Evolutionary conservation across 2,888 invertebrate species (phyloP).

Genomic region (Automeris io): DNA sequence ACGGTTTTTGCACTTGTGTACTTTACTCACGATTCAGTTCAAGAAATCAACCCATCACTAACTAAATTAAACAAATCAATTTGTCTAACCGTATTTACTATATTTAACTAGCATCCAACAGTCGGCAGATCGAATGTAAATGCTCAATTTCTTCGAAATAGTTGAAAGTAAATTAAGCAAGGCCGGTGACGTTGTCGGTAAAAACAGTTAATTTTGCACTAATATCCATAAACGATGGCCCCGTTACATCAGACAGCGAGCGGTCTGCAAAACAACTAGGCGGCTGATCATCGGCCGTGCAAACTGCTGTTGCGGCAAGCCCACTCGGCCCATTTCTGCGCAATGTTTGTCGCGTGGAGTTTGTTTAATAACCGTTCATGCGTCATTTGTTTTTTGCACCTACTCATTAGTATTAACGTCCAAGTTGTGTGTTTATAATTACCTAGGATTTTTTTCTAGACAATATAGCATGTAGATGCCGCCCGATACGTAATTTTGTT

Average conservation of each 20-base stretch:
- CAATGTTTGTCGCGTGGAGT: conserved; percentile 1
- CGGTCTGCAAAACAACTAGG: conserved; percentile 34
- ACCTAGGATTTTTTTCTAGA: no score
- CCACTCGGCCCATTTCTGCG: background rate
- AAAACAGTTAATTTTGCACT: conserved; percentile 1
- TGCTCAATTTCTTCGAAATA: background rate
- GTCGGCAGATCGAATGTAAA: no score
- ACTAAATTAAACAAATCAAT: no score
- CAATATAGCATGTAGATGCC: no score
- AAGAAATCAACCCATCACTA: no score
- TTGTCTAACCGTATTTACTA: no score
- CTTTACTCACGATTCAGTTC: no score
- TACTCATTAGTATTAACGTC: background rate
- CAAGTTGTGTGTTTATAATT: no score
- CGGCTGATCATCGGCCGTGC: conserved; percentile 4
- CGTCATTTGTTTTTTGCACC: background rate
- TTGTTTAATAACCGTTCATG: background rate
- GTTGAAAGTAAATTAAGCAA: background rate
- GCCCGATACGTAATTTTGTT: no score
- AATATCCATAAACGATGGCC: background rate
- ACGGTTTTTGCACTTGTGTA: no score
- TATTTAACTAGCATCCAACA: no score
- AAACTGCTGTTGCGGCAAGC: background rate
- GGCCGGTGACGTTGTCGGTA: background rate
- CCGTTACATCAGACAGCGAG: conserved; percentile 30